Evolutionary conservation across 2,888 invertebrate genomes (phyloP).

Genomic region (Caenorhabditis sp.): DNA sequence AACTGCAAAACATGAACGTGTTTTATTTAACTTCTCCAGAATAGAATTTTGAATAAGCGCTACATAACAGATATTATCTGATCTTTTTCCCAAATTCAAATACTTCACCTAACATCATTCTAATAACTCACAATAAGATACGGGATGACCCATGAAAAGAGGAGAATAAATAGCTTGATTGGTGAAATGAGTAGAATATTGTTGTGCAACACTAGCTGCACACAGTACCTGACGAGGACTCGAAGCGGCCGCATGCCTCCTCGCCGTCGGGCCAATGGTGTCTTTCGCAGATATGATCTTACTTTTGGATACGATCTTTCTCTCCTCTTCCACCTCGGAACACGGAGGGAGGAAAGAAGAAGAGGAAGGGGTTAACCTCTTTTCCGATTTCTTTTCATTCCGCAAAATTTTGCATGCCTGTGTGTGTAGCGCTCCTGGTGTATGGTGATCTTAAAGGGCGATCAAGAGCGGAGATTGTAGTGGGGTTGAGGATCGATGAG

Average conservation of each 20-base stretch:
- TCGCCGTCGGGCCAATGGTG: constrained; percentile 41
- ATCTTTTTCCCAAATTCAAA: constrained; percentile 8
- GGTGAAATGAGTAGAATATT: constrained; percentile 62
- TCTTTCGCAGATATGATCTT: constrained; percentile 23
- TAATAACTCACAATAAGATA: constrained; percentile 74
- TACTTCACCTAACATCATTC: background rate
- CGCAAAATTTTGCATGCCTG: no score
- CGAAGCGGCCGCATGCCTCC: constrained; percentile 53
- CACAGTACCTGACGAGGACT: constrained; percentile 38
- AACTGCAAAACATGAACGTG: constrained; percentile 75
- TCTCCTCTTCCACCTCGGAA: constrained; percentile 13
- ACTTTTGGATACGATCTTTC: constrained; percentile 44
- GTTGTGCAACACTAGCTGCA: constrained; percentile 56
- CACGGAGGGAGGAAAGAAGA: no score
- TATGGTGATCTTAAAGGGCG: constrained; percentile 47
- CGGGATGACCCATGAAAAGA: constrained; percentile 76
- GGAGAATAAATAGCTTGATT: constrained; percentile 62
- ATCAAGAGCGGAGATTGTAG: constrained; percentile 30
- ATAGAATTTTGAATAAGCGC: constrained; percentile 14
- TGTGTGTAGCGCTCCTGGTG: no score
- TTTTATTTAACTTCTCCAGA: constrained; percentile 14
- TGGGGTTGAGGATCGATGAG: background rate
- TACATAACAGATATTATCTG: constrained; percentile 39
- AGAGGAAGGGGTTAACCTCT: no score
- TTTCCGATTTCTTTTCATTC: constrained; percentile 13